phyloP scores from a whole-genome alignment of 1,140 invertebrate species.

The Semibalanus balanoides region DNA sequence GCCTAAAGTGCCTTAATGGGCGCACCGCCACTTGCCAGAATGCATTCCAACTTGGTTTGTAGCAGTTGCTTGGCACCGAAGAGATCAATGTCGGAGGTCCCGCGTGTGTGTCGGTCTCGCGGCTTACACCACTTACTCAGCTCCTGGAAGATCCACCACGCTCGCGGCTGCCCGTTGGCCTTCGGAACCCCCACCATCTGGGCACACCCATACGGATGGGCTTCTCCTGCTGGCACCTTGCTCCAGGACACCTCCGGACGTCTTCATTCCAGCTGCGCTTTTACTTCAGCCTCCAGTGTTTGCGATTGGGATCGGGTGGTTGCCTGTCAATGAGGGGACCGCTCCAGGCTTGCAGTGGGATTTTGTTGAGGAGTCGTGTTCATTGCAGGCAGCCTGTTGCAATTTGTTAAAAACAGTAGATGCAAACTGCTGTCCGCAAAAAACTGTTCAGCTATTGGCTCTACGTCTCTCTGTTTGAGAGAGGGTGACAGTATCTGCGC shows the following conservation, averaged over 20 bases:
- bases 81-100: slow-evolving; percentile 10
- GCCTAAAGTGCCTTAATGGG: no score
- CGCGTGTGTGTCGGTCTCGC: slow-evolving; percentile 9
- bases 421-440: no score
- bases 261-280: slow-evolving; percentile 8
- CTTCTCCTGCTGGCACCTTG: slow-evolving; percentile 7
- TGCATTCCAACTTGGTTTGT: slow-evolving; percentile 6
- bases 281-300: slow-evolving; percentile 12
- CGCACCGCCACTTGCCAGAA: no score
- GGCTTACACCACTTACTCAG: slow-evolving; percentile 5
- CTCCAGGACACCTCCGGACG: slow-evolving; percentile 5
- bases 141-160: slow-evolving; percentile 6
- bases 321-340: slow-evolving; percentile 5
- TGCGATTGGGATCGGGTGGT: slow-evolving; percentile 8
- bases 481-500: no score
- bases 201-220: slow-evolving; percentile 11
- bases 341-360: slow-evolving; percentile 1
- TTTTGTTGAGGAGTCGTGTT: slow-evolving; percentile 9
- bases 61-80: slow-evolving; percentile 1
- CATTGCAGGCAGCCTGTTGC: slow-evolving; percentile 10
- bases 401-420: neutral
- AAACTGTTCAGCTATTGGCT: no score
- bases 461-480: no score
- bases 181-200: slow-evolving; percentile 12
- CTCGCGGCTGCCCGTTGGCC: neutral